Percentiles rank a stretch among this genome's conserved stretches.
Conservation (phyloP, 2,888 invertebrate species). For the Tinea semifulvella region DNA sequence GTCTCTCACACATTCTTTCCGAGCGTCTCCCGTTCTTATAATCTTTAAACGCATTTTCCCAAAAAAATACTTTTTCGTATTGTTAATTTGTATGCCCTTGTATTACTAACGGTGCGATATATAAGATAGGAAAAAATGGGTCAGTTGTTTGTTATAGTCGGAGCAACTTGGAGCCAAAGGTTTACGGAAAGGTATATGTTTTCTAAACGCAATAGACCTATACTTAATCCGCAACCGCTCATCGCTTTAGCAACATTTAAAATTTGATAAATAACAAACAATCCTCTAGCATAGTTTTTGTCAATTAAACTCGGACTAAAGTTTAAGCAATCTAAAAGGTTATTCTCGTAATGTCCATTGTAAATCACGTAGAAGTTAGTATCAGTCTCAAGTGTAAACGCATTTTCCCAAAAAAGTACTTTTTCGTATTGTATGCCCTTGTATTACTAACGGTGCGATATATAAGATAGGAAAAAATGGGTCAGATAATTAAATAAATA, state of each 20-base stretch:
- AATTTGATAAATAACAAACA: constrained; percentile 90
- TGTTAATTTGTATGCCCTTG: too few species aligned
- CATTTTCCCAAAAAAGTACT: too few species aligned
- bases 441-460: too few species aligned
- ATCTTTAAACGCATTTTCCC: too few species aligned
- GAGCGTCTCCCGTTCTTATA: too few species aligned
- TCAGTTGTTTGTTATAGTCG: constrained; percentile 70
- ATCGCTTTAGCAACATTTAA: constrained; percentile 79
- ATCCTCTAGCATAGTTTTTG: constrained; percentile 78
- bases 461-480: too few species aligned
- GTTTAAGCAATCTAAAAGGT: constrained; percentile 84
- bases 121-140: too few species aligned
- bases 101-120: too few species aligned
- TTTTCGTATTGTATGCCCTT: too few species aligned
- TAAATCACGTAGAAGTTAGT: constrained; percentile 77
- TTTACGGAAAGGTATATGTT: constrained; percentile 86
- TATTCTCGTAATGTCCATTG: constrained; percentile 77
- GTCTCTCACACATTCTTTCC: too few species aligned
- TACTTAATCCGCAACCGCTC: constrained; percentile 79
- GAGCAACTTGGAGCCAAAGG: constrained; percentile 77
- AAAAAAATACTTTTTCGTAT: too few species aligned
- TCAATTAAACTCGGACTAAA: constrained; percentile 88
- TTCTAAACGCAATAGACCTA: constrained; percentile 81
- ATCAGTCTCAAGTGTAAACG: constrained; percentile 77
- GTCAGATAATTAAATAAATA: too few species aligned